Conservation (phyloP, 2,888 invertebrate genomes). For the Chouioia cunea region DNA sequence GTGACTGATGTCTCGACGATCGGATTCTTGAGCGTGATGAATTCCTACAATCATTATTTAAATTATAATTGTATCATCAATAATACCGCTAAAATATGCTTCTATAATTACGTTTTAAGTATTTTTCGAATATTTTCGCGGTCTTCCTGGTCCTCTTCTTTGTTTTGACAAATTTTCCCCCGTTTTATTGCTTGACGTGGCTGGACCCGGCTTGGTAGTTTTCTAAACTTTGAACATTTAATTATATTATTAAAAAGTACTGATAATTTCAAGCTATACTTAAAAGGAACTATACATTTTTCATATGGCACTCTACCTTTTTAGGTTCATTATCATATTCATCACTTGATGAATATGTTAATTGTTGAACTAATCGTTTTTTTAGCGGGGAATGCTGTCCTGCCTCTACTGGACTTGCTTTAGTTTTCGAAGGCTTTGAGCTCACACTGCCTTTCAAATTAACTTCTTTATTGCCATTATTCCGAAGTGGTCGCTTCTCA, state of each 20-base stretch:
- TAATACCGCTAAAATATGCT: background rate
- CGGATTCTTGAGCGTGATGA: background rate
- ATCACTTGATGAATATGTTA: conserved; percentile 40
- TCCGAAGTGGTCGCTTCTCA: background rate
- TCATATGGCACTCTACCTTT: conserved; percentile 7
- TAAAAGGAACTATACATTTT: background rate
- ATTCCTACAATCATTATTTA: background rate
- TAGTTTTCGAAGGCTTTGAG: conserved; percentile 43
- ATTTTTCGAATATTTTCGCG: background rate
- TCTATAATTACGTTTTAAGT: background rate
- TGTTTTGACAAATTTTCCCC: background rate
- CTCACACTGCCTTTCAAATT: conserved; percentile 3
- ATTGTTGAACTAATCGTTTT: conserved; percentile 21
- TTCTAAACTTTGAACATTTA: background rate
- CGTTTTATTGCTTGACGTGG: conserved; percentile 4
- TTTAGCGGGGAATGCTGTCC: background rate
- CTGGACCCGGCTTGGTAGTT: conserved; percentile 7
- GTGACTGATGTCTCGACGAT: background rate
- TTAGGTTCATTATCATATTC: conserved; percentile 28
- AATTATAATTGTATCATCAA: background rate
- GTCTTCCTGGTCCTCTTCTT: background rate
- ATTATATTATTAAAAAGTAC: background rate
- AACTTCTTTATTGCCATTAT: conserved; percentile 27
- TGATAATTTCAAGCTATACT: background rate
- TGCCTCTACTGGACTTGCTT: conserved; percentile 26